phyloP scores from a whole-genome alignment of 2,888 invertebrate genomes.

The Alloplasta piceator region DNA sequence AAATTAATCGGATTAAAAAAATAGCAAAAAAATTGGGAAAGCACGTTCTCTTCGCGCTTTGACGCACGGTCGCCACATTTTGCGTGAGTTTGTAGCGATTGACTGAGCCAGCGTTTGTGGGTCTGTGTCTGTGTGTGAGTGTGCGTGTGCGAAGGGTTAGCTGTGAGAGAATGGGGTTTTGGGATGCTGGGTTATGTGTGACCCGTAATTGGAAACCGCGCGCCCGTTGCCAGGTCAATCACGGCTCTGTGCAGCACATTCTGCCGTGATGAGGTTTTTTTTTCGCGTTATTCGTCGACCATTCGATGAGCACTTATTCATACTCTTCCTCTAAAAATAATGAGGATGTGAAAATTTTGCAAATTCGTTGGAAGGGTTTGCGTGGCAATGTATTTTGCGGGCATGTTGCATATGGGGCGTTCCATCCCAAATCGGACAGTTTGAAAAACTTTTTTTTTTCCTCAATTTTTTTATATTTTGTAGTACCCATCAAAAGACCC shows the following conservation, averaged over 20 bases:
- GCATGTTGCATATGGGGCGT: no score
- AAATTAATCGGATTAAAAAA: slow-evolving; percentile 37
- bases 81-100: slow-evolving; percentile 18
- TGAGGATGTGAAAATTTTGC: no score
- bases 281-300: slow-evolving; percentile 72
- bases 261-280: slow-evolving; percentile 62
- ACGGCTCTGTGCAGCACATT: slow-evolving; percentile 65
- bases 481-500: no score
- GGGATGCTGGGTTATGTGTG: slow-evolving; percentile 25
- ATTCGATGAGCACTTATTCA: slow-evolving; percentile 64
- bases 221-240: slow-evolving; percentile 72
- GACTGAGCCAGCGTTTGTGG: slow-evolving; percentile 3
- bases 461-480: no score
- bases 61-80: slow-evolving; percentile 36
- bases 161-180: slow-evolving; percentile 6
- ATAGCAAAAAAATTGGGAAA: slow-evolving; percentile 44
- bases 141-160: not conserved
- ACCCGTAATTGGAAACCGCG: slow-evolving; percentile 76
- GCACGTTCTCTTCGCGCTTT: slow-evolving; percentile 27
- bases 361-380: no score
- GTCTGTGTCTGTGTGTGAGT: not conserved
- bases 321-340: not conserved
- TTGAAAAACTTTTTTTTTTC: no score
- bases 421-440: no score
- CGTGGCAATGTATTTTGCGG: no score